phyloP scores from a whole-genome alignment of 2,797 vertebrate species.

The Tangara arthus region DNA sequence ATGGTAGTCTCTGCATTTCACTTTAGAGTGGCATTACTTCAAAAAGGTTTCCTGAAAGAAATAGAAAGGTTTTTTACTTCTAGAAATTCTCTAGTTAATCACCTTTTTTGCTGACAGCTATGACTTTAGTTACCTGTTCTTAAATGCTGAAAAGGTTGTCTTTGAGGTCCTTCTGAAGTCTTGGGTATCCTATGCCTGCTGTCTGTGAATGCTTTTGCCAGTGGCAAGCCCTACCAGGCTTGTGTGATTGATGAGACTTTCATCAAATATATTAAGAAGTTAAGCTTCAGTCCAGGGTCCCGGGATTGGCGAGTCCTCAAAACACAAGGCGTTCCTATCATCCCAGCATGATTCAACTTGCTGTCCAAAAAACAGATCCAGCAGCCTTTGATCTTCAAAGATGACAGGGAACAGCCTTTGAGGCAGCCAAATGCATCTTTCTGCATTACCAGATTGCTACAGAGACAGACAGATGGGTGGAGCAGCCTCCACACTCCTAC shows the following conservation, averaged over 20 bases:
- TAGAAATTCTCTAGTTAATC: not conserved
- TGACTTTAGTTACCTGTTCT: not conserved
- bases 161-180: not conserved
- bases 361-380: conserved; percentile 58
- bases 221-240: not conserved
- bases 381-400: conserved; percentile 69
- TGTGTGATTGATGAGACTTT: conserved; percentile 7
- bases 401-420: conserved; percentile 59
- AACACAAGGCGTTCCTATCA: conserved; percentile 64
- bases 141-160: not conserved
- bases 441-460: conserved; percentile 59
- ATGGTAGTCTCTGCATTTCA: not conserved
- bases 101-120: not conserved
- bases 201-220: not conserved
- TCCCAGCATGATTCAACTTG: conserved; percentile 63
- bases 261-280: not conserved
- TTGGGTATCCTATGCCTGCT: not conserved
- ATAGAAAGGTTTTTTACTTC: not conserved
- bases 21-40: not conserved
- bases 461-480: conserved; percentile 62
- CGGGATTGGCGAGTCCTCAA: not conserved
- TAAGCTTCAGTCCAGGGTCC: conserved; percentile 39
- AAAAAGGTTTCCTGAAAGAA: not conserved
- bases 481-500: not conserved
- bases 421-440: conserved; percentile 60